Percentiles rank a stretch among this genome's conserved stretches.
Evolutionary conservation across 2,797 vertebrate genomes (phyloP).

Genomic region (Vireo griseus): DNA sequence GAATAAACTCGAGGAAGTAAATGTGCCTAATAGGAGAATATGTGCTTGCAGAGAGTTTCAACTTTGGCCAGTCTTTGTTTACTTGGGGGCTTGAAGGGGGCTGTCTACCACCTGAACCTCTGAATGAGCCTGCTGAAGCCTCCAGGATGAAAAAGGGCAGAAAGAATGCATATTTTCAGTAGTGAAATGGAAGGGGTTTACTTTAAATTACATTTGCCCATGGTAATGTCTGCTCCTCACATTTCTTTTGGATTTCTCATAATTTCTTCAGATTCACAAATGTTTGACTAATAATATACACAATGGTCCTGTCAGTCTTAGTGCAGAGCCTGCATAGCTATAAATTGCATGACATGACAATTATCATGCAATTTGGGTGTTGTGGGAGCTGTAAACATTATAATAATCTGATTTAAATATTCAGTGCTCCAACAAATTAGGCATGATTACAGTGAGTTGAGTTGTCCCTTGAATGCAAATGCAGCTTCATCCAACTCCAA

Average conservation of each 20-base stretch:
- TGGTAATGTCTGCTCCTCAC: neutral
- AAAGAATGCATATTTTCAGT: neutral
- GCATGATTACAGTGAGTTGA: constrained; percentile 29
- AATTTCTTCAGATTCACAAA: constrained; percentile 6
- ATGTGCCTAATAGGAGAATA: neutral
- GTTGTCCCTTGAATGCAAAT: constrained; percentile 45
- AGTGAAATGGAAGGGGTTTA: neutral
- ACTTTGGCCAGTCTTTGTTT: rapidly evolving
- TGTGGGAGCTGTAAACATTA: constrained; percentile 54
- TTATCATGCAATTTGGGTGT: constrained; percentile 38
- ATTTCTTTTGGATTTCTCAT: neutral
- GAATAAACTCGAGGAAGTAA: neutral
- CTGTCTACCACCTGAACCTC: neutral
- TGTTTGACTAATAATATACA: constrained; percentile 2
- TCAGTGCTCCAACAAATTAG: constrained; percentile 39
- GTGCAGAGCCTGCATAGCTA: neutral
- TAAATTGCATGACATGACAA: constrained; percentile 51
- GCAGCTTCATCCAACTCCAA: constrained; percentile 7
- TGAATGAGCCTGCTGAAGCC: neutral
- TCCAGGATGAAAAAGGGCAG: neutral
- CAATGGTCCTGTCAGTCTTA: constrained; percentile 8
- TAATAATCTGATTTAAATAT: constrained; percentile 60
- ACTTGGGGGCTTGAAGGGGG: neutral
- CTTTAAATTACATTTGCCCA: neutral
- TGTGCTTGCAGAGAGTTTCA: neutral